Evolutionary conservation across 2,888 invertebrate species (phyloP).

Genomic region (Notodonta dromedarius): DNA sequence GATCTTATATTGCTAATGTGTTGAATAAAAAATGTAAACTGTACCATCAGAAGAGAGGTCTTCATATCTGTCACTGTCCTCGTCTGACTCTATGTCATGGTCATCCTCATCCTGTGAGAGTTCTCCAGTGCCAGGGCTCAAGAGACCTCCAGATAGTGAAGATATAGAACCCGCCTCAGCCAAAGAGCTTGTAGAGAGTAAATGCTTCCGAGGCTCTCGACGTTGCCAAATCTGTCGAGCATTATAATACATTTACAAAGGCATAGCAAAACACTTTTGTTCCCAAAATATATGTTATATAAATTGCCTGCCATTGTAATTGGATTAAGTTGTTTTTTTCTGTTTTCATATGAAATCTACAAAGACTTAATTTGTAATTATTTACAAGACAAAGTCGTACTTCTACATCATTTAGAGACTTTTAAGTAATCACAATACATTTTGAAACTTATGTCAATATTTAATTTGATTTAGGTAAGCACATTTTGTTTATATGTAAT

Average conservation of each 20-base stretch:
- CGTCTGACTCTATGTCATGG: conserved; percentile 89
- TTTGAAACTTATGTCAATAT: too few relatives aligned
- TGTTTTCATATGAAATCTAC: too few relatives aligned
- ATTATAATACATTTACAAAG: too few relatives aligned
- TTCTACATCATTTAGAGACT: too few relatives aligned
- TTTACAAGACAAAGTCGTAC: too few relatives aligned
- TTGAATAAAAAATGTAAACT: conserved; percentile 8
- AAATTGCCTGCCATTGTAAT: too few relatives aligned
- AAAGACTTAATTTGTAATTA: too few relatives aligned
- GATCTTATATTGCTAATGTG: conserved; percentile 2
- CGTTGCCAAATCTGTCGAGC: conserved; percentile 90
- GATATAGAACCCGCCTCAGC: conserved; percentile 94
- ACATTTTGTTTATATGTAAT: too few relatives aligned
- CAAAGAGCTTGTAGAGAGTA: conserved; percentile 92
- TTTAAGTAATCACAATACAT: too few relatives aligned
- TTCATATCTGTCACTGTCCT: conserved; percentile 94
- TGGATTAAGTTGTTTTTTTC: too few relatives aligned
- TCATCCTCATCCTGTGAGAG: conserved; percentile 94
- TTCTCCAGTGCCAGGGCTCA: conserved; percentile 91
- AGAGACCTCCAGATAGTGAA: conserved; percentile 91
- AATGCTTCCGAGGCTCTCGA: conserved; percentile 93
- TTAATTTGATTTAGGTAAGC: too few relatives aligned
- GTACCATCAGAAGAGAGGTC: conserved; percentile 92
- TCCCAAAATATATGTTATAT: too few relatives aligned
- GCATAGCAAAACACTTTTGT: not conserved